phyloP scores from a whole-genome alignment of 2,797 vertebrate genomes.

The Halcyon leucocephala region DNA sequence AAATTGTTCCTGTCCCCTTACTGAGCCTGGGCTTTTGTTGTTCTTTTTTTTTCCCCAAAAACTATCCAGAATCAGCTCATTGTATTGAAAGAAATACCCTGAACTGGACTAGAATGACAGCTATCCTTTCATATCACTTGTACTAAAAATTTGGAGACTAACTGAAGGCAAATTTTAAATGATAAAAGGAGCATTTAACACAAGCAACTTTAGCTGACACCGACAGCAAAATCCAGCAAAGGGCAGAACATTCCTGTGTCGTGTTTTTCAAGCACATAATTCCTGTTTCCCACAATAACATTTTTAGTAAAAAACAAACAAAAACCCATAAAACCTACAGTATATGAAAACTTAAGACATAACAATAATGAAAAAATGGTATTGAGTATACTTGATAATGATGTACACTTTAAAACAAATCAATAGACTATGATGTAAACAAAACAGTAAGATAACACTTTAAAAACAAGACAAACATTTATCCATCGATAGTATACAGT shows the following conservation, averaged over 20 bases:
- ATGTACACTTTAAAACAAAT: conserved; percentile 79
- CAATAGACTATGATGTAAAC: conserved; percentile 83
- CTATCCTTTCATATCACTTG: conserved; percentile 20
- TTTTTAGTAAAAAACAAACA: conserved; percentile 76
- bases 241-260: conserved; percentile 72
- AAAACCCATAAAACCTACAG: conserved; percentile 66
- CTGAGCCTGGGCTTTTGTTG: neutral
- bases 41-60: neutral
- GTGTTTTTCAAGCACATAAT: conserved; percentile 73
- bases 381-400: conserved; percentile 77
- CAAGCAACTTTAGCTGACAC: conserved; percentile 52
- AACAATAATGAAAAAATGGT: conserved; percentile 75
- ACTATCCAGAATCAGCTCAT: conserved; percentile 58
- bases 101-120: conserved; percentile 31
- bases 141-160: conserved; percentile 51
- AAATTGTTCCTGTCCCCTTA: conserved; percentile 23
- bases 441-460: conserved; percentile 86
- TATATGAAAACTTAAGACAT: conserved; percentile 78
- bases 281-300: conserved; percentile 79
- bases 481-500: conserved; percentile 82
- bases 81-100: conserved; percentile 56
- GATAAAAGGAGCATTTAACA: conserved; percentile 58
- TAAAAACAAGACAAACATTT: conserved; percentile 81
- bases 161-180: conserved; percentile 55
- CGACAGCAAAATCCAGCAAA: conserved; percentile 68